A percentile compares a stretch with the other conserved stretches of the same genome.
phyloP scores from a whole-genome alignment of 2,888 invertebrate species.

The Papilio elwesi region DNA sequence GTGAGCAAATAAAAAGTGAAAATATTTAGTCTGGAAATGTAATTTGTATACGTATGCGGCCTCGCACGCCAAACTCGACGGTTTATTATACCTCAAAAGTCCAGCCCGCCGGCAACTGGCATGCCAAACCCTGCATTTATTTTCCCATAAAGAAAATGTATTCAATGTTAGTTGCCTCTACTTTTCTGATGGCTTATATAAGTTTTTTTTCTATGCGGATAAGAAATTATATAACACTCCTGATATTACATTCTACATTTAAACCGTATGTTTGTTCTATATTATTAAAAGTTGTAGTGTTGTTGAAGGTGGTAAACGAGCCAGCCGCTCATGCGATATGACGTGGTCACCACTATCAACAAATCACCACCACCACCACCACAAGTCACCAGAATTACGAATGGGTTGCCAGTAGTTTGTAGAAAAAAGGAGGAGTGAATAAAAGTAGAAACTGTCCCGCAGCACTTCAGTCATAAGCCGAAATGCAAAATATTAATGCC shows the following conservation, averaged over 20 bases:
- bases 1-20: conserved; percentile 41
- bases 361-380: too few relatives aligned
- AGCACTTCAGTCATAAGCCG: too few relatives aligned
- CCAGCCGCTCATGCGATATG: too few relatives aligned
- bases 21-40: conserved; percentile 39
- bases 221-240: conserved; percentile 6
- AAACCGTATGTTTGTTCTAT: too few relatives aligned
- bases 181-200: conserved; percentile 26
- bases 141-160: conserved; percentile 40
- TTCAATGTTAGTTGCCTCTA: conserved; percentile 33
- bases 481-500: too few relatives aligned
- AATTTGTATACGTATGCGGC: conserved; percentile 35
- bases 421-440: too few relatives aligned
- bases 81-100: conserved; percentile 40
- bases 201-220: conserved; percentile 25
- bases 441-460: too few relatives aligned
- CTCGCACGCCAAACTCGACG: conserved; percentile 38
- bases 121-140: conserved; percentile 40
- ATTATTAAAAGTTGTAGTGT: too few relatives aligned
- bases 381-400: too few relatives aligned
- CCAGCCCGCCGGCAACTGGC: conserved; percentile 31
- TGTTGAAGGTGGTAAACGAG: too few relatives aligned
- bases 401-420: too few relatives aligned
- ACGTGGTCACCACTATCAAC: too few relatives aligned
- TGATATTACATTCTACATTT: conserved; percentile 33